These are phyloP conservation scores for Oryctes rhinoceros DNA, from an alignment of 1,140 invertebrate species.

Conservation along the genomic window DNA sequence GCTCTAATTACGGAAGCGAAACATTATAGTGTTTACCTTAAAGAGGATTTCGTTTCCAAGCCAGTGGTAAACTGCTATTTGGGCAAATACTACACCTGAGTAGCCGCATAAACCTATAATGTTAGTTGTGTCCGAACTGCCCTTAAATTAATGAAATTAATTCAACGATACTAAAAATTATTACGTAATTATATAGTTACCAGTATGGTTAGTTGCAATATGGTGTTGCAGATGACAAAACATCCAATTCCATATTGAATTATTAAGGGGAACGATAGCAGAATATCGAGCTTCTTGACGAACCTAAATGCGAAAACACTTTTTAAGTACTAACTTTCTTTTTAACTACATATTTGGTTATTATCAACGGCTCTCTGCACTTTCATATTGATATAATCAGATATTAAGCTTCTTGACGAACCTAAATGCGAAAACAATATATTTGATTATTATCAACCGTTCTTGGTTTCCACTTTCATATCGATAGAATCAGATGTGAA, in stretches of 20 bases:
- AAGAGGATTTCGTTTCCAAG: neutral
- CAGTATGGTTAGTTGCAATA: neutral
- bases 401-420: neutral
- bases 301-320: neutral
- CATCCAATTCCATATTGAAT: conserved; percentile 3
- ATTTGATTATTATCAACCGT: too few species aligned
- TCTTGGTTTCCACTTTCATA: too few species aligned
- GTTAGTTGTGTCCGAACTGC: neutral
- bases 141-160: neutral
- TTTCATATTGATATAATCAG: too few species aligned
- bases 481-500: too few species aligned
- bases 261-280: neutral
- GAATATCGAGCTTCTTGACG: neutral
- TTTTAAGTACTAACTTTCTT: too few species aligned
- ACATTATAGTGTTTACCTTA: neutral
- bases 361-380: too few species aligned
- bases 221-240: conserved; percentile 3
- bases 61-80: neutral
- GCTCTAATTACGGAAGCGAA: neutral
- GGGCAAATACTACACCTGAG: neutral
- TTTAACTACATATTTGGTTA: too few species aligned
- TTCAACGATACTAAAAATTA: neutral
- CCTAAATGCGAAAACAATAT: neutral
- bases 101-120: neutral
- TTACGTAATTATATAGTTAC: neutral